Evolutionary conservation across 2,888 invertebrate genomes (phyloP).

Genomic region (Dicycla oo): DNA sequence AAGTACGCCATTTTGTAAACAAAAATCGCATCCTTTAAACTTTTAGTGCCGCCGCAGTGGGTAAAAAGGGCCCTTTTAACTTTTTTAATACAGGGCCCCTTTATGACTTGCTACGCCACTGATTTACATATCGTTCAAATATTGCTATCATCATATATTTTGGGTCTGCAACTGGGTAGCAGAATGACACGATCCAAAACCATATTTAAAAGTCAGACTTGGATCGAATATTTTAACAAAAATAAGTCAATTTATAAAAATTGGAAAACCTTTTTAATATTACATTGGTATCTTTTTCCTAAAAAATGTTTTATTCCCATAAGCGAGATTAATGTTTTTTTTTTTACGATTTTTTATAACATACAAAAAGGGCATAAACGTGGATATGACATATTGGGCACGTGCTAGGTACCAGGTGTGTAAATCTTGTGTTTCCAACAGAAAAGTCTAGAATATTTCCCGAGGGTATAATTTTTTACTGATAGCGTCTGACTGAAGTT

Average conservation of each 20-base stretch:
- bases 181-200: not conserved
- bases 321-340: slow-evolving; percentile 5
- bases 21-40: too few relatives aligned
- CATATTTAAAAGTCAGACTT: not conserved
- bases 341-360: not conserved
- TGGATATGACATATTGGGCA: slow-evolving; percentile 16
- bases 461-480: slow-evolving; percentile 40
- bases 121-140: slow-evolving; percentile 6
- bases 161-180: slow-evolving; percentile 1
- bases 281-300: not conserved
- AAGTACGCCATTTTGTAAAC: too few relatives aligned
- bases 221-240: slow-evolving; percentile 17
- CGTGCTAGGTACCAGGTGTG: slow-evolving; percentile 27
- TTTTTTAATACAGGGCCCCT: too few relatives aligned
- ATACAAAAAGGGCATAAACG: not conserved
- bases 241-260: not conserved
- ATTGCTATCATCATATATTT: not conserved
- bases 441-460: slow-evolving; percentile 50
- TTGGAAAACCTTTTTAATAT: not conserved
- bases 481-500: slow-evolving; percentile 26
- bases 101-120: too few relatives aligned
- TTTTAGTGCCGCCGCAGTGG: too few relatives aligned
- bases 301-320: not conserved
- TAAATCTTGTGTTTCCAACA: slow-evolving; percentile 28
- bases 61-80: too few relatives aligned